Evolutionary conservation across 2,797 vertebrate species (phyloP).

Genomic region (Sternarchorhynchus goeldii): DNA sequence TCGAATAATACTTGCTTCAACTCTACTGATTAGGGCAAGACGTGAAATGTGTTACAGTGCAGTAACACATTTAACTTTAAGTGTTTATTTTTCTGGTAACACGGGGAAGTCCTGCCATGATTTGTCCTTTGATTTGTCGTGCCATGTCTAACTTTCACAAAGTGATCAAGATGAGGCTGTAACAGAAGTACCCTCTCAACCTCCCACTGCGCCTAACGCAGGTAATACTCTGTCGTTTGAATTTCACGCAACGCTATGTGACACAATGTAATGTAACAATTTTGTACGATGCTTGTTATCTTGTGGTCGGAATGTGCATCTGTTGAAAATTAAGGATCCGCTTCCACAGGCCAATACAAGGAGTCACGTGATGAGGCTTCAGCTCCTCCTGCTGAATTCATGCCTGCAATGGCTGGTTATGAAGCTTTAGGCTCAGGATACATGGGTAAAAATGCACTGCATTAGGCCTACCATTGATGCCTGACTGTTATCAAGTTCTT

Average conservation of each 20-base stretch:
- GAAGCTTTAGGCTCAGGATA: constrained; percentile 36
- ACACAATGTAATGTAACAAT: background rate
- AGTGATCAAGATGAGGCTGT: constrained; percentile 45
- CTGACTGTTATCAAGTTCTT: background rate
- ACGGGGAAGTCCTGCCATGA: too few species aligned
- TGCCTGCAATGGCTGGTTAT: constrained; percentile 47
- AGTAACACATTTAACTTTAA: too few species aligned
- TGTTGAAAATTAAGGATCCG: background rate
- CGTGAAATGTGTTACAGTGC: background rate
- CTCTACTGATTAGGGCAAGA: background rate
- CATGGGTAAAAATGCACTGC: background rate
- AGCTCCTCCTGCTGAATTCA: constrained; percentile 44
- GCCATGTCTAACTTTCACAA: background rate
- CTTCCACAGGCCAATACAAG: background rate
- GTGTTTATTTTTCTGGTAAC: too few species aligned
- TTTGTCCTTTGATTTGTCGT: background rate
- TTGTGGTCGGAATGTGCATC: background rate
- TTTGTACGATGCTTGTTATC: background rate
- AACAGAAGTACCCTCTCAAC: background rate
- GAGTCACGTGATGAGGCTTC: constrained; percentile 12
- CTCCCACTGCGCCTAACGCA: constrained; percentile 6
- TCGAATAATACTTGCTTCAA: background rate
- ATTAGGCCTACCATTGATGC: background rate
- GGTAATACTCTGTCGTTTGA: constrained; percentile 17
- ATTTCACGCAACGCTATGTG: background rate